A percentile compares a stretch with the other conserved stretches of the same genome.
phyloP scores from a whole-genome alignment of 2,888 invertebrate species.

The Clusia tigrina region DNA sequence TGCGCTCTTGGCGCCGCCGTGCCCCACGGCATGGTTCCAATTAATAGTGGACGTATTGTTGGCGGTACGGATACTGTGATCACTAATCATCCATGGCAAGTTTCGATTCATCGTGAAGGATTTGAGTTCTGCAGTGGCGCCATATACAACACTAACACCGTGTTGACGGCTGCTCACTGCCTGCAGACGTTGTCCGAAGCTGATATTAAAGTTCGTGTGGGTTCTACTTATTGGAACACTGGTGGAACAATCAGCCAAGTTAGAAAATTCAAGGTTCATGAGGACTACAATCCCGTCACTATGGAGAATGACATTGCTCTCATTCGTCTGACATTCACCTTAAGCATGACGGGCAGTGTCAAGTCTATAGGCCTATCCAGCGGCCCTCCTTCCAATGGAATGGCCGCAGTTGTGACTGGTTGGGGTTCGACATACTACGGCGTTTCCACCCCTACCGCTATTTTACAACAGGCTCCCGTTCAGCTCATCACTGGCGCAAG shows the following conservation, averaged over 20 bases:
- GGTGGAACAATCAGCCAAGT: slow-evolving; percentile 45
- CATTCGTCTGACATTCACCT: slow-evolving; percentile 46
- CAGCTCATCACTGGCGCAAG: slow-evolving; percentile 37
- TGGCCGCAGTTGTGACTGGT: slow-evolving; percentile 42
- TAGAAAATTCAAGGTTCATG: slow-evolving; percentile 37
- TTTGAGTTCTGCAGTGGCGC: slow-evolving; percentile 67
- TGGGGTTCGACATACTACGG: slow-evolving; percentile 43
- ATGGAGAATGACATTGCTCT: slow-evolving; percentile 67
- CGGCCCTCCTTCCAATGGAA: slow-evolving; percentile 35
- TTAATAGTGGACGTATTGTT: slow-evolving; percentile 38
- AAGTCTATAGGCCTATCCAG: slow-evolving; percentile 44
- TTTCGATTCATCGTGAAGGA: slow-evolving; percentile 45
- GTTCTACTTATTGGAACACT: slow-evolving; percentile 63
- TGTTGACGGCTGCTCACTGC: slow-evolving; percentile 70
- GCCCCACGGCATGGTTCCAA: slow-evolving; percentile 42
- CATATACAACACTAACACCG: slow-evolving; percentile 61
- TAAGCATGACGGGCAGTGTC: slow-evolving; percentile 37
- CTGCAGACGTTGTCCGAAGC: slow-evolving; percentile 34
- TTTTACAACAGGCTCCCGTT: slow-evolving; percentile 39
- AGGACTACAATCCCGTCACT: slow-evolving; percentile 33
- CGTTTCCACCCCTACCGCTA: slow-evolving; percentile 9
- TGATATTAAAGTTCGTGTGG: slow-evolving; percentile 64
- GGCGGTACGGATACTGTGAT: slow-evolving; percentile 35
- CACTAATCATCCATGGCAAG: slow-evolving; percentile 32
- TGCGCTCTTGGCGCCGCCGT: slow-evolving; percentile 47